These are phyloP conservation scores for Orthosia gracilis DNA, from an alignment of 2,888 invertebrate species.

Conservation along the genomic window DNA sequence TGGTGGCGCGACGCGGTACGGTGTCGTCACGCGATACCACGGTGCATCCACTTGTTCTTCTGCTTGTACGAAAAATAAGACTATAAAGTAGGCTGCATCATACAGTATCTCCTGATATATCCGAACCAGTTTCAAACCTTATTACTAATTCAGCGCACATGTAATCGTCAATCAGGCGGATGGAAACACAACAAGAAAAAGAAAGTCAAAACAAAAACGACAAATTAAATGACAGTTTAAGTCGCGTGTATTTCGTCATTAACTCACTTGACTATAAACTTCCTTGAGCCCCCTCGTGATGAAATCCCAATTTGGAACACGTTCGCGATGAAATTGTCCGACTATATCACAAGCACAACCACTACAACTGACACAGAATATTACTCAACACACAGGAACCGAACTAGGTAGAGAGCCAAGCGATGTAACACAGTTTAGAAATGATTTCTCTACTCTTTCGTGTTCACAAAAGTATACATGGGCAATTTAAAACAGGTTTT, in stretches of 20 bases:
- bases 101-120: not conserved
- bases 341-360: conserved; percentile 89
- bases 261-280: conserved; percentile 90
- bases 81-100: not conserved
- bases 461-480: conserved; percentile 75
- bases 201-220: conserved; percentile 57
- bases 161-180: conserved; percentile 33
- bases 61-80: conserved; percentile 20
- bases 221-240: conserved; percentile 37
- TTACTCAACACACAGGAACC: conserved; percentile 89
- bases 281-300: conserved; percentile 91
- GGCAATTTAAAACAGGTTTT: conserved; percentile 82
- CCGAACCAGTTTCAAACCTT: conserved; percentile 38
- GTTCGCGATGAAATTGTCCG: conserved; percentile 88
- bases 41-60: conserved; percentile 34
- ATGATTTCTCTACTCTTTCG: conserved; percentile 72
- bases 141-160: conserved; percentile 36
- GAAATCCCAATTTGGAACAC: conserved; percentile 90
- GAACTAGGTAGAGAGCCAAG: conserved; percentile 81
- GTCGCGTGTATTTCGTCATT: conserved; percentile 54
- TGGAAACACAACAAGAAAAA: conserved; percentile 45
- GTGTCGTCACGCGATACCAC: conserved; percentile 61
- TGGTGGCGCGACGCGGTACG: conserved; percentile 57
- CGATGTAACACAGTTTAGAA: conserved; percentile 77
- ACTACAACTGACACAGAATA: conserved; percentile 89